Evolutionary conservation across 1,140 invertebrate species (phyloP).

Genomic region (Teleogryllus occipitalis): DNA sequence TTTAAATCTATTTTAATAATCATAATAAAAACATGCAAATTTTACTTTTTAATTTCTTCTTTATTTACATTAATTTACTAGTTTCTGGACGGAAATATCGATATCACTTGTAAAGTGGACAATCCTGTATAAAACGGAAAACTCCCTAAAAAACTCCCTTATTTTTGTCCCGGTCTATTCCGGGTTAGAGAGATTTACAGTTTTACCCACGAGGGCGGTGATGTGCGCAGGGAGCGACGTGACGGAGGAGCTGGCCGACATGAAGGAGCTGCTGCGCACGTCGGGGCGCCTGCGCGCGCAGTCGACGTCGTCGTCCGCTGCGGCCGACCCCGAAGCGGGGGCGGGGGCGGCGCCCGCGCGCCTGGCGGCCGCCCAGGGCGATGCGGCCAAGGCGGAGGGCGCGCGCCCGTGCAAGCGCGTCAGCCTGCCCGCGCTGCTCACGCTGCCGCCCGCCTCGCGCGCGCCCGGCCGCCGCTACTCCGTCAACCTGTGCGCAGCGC

Average conservation of each 20-base stretch:
- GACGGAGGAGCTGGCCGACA: neutral
- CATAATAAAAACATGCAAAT: too few species aligned
- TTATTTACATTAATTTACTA: too few species aligned
- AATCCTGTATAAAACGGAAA: too few species aligned
- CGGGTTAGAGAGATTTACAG: too few species aligned
- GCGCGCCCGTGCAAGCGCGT: neutral
- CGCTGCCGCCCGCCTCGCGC: neutral
- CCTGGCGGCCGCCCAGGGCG: neutral
- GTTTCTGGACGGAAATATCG: too few species aligned
- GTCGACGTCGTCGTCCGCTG: neutral
- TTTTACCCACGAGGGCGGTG: too few species aligned
- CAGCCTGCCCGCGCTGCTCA: neutral
- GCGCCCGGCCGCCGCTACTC: neutral
- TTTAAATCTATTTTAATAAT: too few species aligned
- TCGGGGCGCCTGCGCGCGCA: neutral
- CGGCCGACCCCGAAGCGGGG: neutral
- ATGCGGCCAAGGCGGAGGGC: neutral
- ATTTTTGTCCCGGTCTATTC: too few species aligned
- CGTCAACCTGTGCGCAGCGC: neutral
- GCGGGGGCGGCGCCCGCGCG: too few species aligned
- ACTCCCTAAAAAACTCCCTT: too few species aligned
- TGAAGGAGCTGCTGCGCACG: neutral
- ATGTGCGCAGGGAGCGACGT: neutral
- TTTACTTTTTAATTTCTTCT: too few species aligned
- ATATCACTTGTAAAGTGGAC: too few species aligned